phyloP scores from a whole-genome alignment of 2,888 invertebrate species.

The Polydrusus cervinus region DNA sequence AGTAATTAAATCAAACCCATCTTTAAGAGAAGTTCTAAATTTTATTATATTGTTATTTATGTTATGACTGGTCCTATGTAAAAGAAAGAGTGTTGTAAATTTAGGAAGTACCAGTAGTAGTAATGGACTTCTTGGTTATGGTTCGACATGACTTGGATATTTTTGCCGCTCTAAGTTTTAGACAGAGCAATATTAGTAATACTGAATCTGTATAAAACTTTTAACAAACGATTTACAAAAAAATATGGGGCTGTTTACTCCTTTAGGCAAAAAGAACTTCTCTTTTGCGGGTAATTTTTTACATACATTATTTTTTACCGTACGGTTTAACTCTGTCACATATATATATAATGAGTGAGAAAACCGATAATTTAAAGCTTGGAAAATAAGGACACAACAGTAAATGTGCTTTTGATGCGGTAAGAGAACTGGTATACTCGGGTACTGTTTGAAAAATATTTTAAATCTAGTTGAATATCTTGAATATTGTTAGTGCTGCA shows the following conservation, averaged over 20 bases:
- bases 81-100: too few relatives aligned
- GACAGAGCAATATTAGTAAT: too few relatives aligned
- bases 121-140: too few relatives aligned
- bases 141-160: too few relatives aligned
- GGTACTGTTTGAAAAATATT: slow-evolving; percentile 7
- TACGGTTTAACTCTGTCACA: slow-evolving; percentile 13
- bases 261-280: background rate
- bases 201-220: too few relatives aligned
- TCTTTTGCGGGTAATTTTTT: slow-evolving; percentile 10
- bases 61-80: too few relatives aligned
- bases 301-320: background rate
- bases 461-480: slow-evolving; percentile 51
- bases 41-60: background rate
- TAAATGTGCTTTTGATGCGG: slow-evolving; percentile 40
- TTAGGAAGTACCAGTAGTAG: too few relatives aligned
- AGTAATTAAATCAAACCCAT: background rate
- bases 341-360: slow-evolving; percentile 29
- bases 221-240: too few relatives aligned
- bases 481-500: slow-evolving; percentile 56
- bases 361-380: slow-evolving; percentile 29
- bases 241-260: too few relatives aligned
- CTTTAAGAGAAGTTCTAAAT: background rate
- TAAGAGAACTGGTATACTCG: slow-evolving; percentile 20
- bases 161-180: too few relatives aligned
- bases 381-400: slow-evolving; percentile 34